A percentile compares a stretch with the other conserved stretches of the same genome.
phyloP scores from a whole-genome alignment of 2,888 invertebrate genomes.

The Podabrus alpinus region DNA sequence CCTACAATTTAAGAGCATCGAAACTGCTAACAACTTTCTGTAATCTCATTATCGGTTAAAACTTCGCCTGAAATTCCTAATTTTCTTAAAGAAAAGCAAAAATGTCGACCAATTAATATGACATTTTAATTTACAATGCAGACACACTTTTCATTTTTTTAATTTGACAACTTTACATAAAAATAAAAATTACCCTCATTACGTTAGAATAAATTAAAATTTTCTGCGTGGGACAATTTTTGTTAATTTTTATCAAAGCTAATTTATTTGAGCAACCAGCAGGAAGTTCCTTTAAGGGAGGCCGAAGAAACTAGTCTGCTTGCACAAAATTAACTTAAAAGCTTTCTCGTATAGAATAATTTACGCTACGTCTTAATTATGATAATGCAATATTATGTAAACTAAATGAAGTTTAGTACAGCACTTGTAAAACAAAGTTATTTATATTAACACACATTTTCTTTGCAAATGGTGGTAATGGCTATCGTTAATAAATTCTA shows the following conservation, averaged over 20 bases:
- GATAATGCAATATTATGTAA: constrained; percentile 1
- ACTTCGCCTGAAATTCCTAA: constrained; percentile 10
- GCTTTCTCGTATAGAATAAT: constrained; percentile 1
- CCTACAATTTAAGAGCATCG: constrained; percentile 27
- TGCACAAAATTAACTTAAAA: constrained; percentile 1
- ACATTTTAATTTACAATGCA: neutral
- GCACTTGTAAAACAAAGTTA: neutral
- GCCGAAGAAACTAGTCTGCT: neutral
- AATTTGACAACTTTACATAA: neutral
- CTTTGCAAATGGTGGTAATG: neutral
- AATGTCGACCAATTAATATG: neutral
- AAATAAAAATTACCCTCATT: neutral
- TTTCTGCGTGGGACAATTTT: neutral
- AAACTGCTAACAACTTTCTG: constrained; percentile 26
- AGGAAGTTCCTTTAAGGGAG: neutral
- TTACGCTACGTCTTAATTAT: constrained; percentile 3
- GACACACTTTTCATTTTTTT: neutral
- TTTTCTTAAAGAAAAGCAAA: neutral
- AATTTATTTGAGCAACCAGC: neutral
- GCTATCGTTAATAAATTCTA: neutral
- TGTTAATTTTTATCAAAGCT: neutral
- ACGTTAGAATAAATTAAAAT: neutral
- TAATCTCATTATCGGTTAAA: constrained; percentile 33
- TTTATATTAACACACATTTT: constrained; percentile 1
- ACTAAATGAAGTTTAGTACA: neutral